Evolutionary conservation across 2,113 vertebrate species (phyloP).

Genomic region (Isichthys henryi): DNA sequence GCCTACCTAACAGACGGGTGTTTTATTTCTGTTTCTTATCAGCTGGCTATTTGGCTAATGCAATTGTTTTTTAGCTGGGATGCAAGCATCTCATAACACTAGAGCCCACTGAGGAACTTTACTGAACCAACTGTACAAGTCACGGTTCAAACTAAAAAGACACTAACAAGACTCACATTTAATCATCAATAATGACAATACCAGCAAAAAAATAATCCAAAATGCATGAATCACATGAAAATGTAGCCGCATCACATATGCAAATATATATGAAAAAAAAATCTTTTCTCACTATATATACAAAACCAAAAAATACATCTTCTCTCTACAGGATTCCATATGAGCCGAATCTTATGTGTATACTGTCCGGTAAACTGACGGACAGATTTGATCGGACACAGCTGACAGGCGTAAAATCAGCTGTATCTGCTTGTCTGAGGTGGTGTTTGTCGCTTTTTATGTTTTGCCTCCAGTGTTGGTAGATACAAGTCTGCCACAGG

Average conservation of each 20-base stretch:
- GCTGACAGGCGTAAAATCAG: constrained; percentile 60
- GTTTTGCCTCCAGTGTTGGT: constrained; percentile 33
- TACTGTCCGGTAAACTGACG: constrained; percentile 52
- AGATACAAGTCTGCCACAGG: constrained; percentile 51
- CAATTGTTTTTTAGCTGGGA: neutral
- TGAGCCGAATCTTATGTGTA: constrained; percentile 22
- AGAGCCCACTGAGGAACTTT: neutral
- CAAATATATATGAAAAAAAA: neutral
- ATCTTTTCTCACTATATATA: neutral
- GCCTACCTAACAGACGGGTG: neutral
- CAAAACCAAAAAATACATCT: constrained; percentile 18
- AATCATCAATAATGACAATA: neutral
- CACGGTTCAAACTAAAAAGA: neutral
- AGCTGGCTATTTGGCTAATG: neutral
- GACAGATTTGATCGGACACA: constrained; percentile 70
- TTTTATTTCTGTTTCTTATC: neutral
- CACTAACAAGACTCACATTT: neutral
- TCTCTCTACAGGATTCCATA: constrained; percentile 37
- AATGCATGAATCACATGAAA: neutral
- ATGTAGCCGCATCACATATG: neutral
- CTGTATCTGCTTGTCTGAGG: constrained; percentile 63
- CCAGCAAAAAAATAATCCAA: neutral
- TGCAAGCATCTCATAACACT: neutral
- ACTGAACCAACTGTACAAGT: neutral
- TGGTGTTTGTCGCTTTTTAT: constrained; percentile 55